Evolutionary conservation across 2,797 vertebrate species (phyloP), one percentile per base, ranked within the genome.

Genomic region (Halcyon badia): DNA sequence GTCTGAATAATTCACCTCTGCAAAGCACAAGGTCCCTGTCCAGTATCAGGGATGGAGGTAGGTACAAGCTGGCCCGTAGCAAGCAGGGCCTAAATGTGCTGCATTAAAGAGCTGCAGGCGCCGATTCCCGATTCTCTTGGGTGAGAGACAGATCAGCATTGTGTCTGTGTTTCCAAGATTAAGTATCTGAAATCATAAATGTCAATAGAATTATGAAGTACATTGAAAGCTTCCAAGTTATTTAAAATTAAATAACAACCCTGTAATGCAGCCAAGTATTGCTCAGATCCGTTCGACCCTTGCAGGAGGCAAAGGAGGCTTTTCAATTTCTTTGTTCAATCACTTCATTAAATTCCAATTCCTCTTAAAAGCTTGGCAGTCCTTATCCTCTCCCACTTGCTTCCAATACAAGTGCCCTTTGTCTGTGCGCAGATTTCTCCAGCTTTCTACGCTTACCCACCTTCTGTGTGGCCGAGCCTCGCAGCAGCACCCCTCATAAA

Each of bases 271-370:
- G 93, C 93, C 91, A 42, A 91, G 68, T 46, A 87, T 77, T 80
- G 86, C 95, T 89, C 88, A 87, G 78, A 89, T 92, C 81, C 48
- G 1, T 83, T 89, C 9, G 4, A 90, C 88, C 75, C 75, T 87
- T 95, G 73, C 71, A 90, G 93, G 85, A 95, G 80, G 94, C 60
- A 87, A 93, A 94, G 71, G 75, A 96, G 61, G 68, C 86, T 96
- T 95, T 90, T 90, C 90, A 93, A 92, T 97, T 95, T 91, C 91
- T 94, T 94, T 96, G 78, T 94, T 96, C 91, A 95, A 85, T 93
- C 86, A 94, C 81, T 97, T 97, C 90, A 95, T 97, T 95, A 95
- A 96, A 94, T 87, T 89, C 88, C 83, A 90, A 56, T 97, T 95
- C 89, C 64, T 90, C 46, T 94, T 93, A 89, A 85, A 95, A 87